phyloP scores from a whole-genome alignment of 1,140 invertebrate genomes.

The Acromyrmex heyeri region DNA sequence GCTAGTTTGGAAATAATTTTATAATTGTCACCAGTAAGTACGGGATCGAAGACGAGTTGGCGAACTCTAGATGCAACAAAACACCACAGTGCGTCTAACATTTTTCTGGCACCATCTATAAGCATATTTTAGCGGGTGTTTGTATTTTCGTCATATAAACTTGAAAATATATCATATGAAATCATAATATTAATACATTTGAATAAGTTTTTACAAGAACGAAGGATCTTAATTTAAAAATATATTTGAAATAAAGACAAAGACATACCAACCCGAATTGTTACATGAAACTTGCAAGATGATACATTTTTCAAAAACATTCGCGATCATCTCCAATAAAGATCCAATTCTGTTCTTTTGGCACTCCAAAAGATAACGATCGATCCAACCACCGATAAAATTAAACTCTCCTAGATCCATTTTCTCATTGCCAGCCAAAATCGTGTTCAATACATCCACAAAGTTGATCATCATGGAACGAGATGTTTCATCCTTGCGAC shows the following conservation, averaged over 20 bases:
- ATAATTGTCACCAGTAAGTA: conserved; percentile 75
- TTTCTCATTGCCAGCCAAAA: conserved; percentile 78
- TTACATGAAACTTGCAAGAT: conserved; percentile 11
- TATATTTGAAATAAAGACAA: background rate
- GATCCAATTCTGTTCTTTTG: conserved; percentile 76
- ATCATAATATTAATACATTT: background rate
- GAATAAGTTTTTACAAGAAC: background rate
- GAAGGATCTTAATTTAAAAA: background rate
- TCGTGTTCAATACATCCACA: conserved; percentile 81
- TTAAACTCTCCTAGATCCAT: conserved; percentile 81
- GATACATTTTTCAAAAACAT: conserved; percentile 79
- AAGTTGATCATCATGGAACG: conserved; percentile 82
- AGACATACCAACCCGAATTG: conserved; percentile 62
- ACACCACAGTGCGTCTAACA: conserved; percentile 82
- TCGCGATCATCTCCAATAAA: conserved; percentile 77
- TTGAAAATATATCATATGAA: conserved; percentile 1
- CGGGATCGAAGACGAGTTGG: conserved; percentile 79
- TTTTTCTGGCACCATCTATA: conserved; percentile 68
- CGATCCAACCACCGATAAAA: conserved; percentile 85
- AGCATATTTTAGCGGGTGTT: conserved; percentile 49
- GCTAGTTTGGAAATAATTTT: conserved; percentile 81
- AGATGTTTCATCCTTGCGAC: conserved; percentile 79
- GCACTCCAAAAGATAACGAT: conserved; percentile 81
- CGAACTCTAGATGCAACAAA: conserved; percentile 81
- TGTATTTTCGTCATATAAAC: background rate